phyloP scores from a whole-genome alignment of 2,113 vertebrate species.

The Myiopsitta monachus region DNA sequence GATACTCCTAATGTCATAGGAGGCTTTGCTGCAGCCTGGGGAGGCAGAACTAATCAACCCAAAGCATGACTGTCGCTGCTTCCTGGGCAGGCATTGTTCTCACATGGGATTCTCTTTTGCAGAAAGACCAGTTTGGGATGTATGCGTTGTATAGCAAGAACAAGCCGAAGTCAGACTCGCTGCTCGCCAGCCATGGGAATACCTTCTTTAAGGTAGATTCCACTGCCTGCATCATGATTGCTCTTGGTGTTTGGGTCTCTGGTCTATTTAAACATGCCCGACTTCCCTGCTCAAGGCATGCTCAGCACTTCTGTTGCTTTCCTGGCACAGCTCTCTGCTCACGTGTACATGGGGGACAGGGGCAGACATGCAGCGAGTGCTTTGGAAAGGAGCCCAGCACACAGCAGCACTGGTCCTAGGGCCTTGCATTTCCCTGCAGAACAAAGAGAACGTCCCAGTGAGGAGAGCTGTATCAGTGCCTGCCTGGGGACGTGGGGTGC shows the following conservation, averaged over 20 bases:
- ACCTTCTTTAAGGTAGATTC: conserved; percentile 84
- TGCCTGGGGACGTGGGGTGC: background rate
- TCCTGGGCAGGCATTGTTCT: background rate
- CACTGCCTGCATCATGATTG: fast-evolving
- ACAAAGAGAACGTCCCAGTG: background rate
- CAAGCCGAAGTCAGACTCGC: conserved; percentile 82
- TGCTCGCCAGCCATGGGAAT: conserved; percentile 85
- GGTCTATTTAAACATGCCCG: background rate
- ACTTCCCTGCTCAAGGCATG: fast-evolving
- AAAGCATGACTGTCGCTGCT: fast-evolving
- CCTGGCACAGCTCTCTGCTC: background rate
- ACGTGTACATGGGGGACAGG: background rate
- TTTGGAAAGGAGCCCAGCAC: background rate
- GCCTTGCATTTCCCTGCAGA: background rate
- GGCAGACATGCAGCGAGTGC: background rate
- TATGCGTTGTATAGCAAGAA: conserved; percentile 89
- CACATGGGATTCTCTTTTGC: background rate
- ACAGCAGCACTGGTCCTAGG: background rate
- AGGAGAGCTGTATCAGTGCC: background rate
- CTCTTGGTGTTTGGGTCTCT: background rate
- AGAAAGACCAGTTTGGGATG: conserved; percentile 88
- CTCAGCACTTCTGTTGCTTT: background rate
- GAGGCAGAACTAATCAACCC: background rate
- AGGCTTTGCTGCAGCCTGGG: background rate
- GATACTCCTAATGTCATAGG: background rate